Conservation (phyloP, 2,888 invertebrate genomes). For the Psylliodes chrysocephalus region DNA sequence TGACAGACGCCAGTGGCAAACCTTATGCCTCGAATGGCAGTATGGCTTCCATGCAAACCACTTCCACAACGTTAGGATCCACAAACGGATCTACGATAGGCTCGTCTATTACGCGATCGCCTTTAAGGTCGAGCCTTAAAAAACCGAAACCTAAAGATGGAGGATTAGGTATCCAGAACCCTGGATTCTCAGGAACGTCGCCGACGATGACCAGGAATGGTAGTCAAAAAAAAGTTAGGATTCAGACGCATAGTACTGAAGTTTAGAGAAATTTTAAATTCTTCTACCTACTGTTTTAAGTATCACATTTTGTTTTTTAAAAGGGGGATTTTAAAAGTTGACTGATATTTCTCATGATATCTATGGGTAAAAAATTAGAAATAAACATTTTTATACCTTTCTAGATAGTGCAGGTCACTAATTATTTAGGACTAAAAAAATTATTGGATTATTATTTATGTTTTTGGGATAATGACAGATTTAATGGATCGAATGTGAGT, state of each 20-base stretch:
- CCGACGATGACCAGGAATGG: constrained; percentile 86
- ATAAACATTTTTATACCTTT: too few relatives aligned
- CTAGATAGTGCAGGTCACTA: too few relatives aligned
- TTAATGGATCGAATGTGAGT: too few relatives aligned
- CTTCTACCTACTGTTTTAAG: too few relatives aligned
- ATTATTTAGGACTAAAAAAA: too few relatives aligned
- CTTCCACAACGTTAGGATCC: constrained; percentile 73
- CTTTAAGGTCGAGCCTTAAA: constrained; percentile 84
- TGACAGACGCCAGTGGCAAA: constrained; percentile 89
- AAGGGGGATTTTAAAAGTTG: too few relatives aligned
- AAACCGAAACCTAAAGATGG: constrained; percentile 69
- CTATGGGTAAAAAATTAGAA: too few relatives aligned
- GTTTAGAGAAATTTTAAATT: too few relatives aligned
- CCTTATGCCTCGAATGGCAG: constrained; percentile 76
- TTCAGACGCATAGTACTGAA: constrained; percentile 92
- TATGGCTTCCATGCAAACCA: constrained; percentile 79
- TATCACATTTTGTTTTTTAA: too few relatives aligned
- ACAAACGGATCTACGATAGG: constrained; percentile 67
- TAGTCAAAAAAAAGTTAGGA: constrained; percentile 90
- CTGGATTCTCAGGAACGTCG: constrained; percentile 84
- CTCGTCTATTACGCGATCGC: constrained; percentile 68
- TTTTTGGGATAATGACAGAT: too few relatives aligned
- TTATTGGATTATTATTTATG: too few relatives aligned
- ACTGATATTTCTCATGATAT: too few relatives aligned
- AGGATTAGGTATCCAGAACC: constrained; percentile 87